A percentile compares a stretch with the other conserved stretches of the same genome.
phyloP scores from a whole-genome alignment of 2,113 vertebrate species.

The Callocephalon fimbriatum region DNA sequence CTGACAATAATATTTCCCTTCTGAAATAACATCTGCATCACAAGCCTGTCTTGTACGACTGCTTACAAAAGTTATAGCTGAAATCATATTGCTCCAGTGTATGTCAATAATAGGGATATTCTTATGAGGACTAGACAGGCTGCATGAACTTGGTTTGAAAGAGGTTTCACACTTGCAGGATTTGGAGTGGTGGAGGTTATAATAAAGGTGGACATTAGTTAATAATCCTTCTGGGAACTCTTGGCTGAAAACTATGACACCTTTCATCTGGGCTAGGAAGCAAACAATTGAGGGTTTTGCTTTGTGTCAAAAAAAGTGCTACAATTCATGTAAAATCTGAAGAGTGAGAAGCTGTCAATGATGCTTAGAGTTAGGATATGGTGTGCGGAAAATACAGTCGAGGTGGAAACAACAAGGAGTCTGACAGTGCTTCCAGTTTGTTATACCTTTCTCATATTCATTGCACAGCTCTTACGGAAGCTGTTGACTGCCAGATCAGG shows the following conservation, averaged over 20 bases:
- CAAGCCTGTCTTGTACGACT: background rate
- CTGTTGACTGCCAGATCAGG: background rate
- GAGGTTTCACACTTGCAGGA: background rate
- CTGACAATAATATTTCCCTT: background rate
- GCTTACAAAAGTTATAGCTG: background rate
- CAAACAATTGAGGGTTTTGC: background rate
- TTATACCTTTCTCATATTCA: background rate
- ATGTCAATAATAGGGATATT: background rate
- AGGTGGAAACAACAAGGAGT: background rate
- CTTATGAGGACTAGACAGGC: background rate
- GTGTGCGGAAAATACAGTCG: background rate
- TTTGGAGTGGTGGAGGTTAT: background rate
- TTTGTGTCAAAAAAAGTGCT: background rate
- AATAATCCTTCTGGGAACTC: background rate
- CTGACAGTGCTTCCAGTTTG: background rate
- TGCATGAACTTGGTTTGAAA: background rate
- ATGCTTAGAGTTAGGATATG: background rate
- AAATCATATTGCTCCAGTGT: background rate
- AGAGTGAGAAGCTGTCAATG: background rate
- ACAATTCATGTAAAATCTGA: background rate
- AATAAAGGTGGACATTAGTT: background rate
- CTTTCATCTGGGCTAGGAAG: background rate
- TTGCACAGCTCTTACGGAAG: background rate
- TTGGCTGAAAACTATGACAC: background rate
- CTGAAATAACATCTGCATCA: background rate